Evolutionary conservation across 2,113 vertebrate genomes (phyloP).

Genomic region (Crotalus tigris): DNA sequence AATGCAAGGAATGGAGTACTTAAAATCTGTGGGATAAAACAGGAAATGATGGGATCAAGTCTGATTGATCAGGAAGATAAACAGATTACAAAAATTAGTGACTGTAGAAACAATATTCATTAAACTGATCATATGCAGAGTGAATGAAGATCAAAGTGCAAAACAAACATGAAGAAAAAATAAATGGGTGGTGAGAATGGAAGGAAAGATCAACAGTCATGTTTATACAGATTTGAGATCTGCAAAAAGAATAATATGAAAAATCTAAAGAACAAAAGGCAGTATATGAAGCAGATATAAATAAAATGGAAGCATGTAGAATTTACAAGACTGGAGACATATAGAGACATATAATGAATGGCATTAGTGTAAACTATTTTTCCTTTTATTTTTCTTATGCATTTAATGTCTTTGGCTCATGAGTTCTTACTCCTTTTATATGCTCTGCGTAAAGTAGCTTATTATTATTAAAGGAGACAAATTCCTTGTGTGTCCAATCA

Average conservation of each 20-base stretch:
- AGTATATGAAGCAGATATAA: neutral
- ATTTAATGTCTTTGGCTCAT: neutral
- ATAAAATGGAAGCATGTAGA: neutral
- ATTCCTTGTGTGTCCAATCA: neutral
- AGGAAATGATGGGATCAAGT: neutral
- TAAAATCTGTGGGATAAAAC: neutral
- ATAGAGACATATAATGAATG: neutral
- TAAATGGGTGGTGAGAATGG: neutral
- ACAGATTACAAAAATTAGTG: neutral
- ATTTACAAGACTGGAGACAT: neutral
- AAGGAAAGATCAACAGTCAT: neutral
- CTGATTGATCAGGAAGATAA: neutral
- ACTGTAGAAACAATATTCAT: neutral
- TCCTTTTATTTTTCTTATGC: neutral
- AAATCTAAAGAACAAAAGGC: neutral
- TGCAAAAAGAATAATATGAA: neutral
- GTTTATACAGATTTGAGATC: neutral
- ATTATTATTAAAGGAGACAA: neutral
- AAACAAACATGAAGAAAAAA: neutral
- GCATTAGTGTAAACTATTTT: neutral
- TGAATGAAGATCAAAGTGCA: neutral
- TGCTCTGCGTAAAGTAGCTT: neutral
- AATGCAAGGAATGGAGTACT: neutral
- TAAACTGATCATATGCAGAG: neutral
- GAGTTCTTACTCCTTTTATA: neutral